A percentile compares a stretch with the other conserved stretches of the same genome.
Conservation (phyloP, 2,113 vertebrate genomes). For the Cyphomyrus plagiostoma region DNA sequence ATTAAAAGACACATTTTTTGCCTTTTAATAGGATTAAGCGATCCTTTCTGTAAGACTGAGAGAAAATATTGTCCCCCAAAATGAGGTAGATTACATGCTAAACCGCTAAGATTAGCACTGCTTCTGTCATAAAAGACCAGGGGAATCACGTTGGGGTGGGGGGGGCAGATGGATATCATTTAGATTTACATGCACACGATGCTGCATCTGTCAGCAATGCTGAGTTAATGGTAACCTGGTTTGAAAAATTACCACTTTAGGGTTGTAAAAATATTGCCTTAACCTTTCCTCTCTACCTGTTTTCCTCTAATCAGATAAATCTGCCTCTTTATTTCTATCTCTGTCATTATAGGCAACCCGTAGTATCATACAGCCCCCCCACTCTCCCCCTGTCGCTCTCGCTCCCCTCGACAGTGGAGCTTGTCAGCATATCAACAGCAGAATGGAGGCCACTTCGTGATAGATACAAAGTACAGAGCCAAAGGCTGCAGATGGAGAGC, state of each 20-base stretch:
- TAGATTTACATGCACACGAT: constrained; percentile 16
- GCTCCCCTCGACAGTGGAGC: background rate
- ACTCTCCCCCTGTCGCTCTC: background rate
- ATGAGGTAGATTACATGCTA: constrained; percentile 35
- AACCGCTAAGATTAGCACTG: constrained; percentile 36
- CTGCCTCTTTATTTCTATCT: constrained; percentile 33
- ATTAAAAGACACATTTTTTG: constrained; percentile 35
- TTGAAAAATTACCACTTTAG: constrained; percentile 56
- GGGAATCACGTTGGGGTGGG: background rate
- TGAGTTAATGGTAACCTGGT: constrained; percentile 28
- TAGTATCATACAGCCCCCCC: background rate
- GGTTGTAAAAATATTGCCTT: constrained; percentile 44
- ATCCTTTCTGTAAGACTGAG: constrained; percentile 24
- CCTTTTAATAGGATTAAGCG: constrained; percentile 39
- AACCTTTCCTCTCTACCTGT: constrained; percentile 29
- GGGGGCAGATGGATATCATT: background rate
- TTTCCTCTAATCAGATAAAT: constrained; percentile 36
- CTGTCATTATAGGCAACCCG: constrained; percentile 5
- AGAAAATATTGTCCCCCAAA: constrained; percentile 39
- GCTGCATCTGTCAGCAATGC: constrained; percentile 25
- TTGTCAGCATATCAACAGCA: background rate
- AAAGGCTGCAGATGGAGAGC: background rate
- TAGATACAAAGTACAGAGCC: background rate
- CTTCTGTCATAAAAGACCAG: constrained; percentile 36
- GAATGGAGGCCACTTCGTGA: background rate